These are phyloP conservation scores for Catostylus mosaicus DNA, from an alignment of 30 jellyfish, hydroid and myxozoan genomes.

Conservation along the genomic window DNA sequence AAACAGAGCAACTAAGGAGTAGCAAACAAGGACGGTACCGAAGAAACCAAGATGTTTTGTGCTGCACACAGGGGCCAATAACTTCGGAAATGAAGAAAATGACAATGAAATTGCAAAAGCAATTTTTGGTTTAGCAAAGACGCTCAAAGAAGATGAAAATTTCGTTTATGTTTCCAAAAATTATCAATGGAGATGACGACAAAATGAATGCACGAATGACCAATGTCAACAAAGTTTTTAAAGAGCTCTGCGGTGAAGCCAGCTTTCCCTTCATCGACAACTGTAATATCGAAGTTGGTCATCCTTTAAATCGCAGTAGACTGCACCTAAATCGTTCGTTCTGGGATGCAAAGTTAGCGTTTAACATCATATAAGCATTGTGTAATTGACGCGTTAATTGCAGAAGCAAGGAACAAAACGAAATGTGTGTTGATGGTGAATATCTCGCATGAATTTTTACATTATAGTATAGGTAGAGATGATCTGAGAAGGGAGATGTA, in stretches of 20 bases:
- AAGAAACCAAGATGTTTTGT: too few species aligned
- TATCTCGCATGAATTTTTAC: not conserved
- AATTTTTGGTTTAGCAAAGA: too few species aligned
- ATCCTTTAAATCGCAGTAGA: not conserved
- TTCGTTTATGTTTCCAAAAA: too few species aligned
- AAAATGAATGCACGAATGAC: not conserved
- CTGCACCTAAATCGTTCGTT: not conserved
- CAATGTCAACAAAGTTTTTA: not conserved
- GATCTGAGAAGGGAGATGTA: not conserved
- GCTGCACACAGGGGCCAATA: too few species aligned
- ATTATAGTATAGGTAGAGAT: not conserved
- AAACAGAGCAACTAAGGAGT: too few species aligned
- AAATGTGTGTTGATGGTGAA: not conserved
- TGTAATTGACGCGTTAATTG: not conserved
- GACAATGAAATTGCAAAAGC: too few species aligned
- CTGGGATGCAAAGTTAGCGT: not conserved
- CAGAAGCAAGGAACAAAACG: slow-evolving; percentile 17
- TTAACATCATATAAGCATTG: not conserved
- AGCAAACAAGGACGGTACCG: too few species aligned
- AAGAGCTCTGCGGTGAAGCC: not conserved
- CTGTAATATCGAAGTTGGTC: not conserved
- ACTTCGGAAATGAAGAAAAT: too few species aligned
- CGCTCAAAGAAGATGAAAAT: too few species aligned
- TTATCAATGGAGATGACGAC: slow-evolving; percentile 6
- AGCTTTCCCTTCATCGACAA: not conserved